A percentile compares a stretch with the other conserved stretches of the same genome.
Evolutionary conservation across 2,113 vertebrate genomes (phyloP).

Genomic region (Brachyhypopomus gauderio): DNA sequence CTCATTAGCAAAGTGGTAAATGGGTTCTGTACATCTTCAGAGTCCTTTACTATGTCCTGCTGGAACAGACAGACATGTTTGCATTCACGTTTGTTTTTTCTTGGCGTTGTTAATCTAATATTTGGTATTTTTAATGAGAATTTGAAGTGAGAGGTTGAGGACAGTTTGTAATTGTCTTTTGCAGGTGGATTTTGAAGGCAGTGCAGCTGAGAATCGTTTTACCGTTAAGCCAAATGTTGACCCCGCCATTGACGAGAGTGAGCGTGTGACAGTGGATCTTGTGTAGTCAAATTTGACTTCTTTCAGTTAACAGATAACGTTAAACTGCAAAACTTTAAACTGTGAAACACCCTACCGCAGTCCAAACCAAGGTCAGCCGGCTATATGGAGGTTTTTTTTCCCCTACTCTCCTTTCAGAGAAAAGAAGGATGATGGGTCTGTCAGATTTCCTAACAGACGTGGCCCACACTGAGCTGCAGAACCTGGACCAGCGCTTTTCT

Average conservation of each 20-base stretch:
- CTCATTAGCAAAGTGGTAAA: conserved; percentile 86
- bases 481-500: conserved; percentile 81
- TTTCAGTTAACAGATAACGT: background rate
- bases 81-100: too few species aligned
- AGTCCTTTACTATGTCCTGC: background rate
- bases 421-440: conserved; percentile 87
- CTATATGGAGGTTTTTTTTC: background rate
- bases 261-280: conserved; percentile 50
- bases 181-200: conserved; percentile 90
- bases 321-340: background rate
- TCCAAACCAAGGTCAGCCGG: background rate
- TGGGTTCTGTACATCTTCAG: too few species aligned
- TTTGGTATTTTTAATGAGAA: too few species aligned
- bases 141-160: too few species aligned
- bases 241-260: conserved; percentile 88
- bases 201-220: conserved; percentile 84
- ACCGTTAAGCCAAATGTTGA: conserved; percentile 87
- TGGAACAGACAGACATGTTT: background rate
- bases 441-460: conserved; percentile 92
- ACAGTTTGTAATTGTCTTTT: conserved; percentile 22
- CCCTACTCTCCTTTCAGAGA: conserved; percentile 74
- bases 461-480: conserved; percentile 85
- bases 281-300: background rate
- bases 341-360: background rate
- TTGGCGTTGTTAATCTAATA: background rate